These are phyloP conservation scores for Maniola jurtina DNA, from an alignment of 1,140 invertebrate genomes.

Conservation along the genomic window DNA sequence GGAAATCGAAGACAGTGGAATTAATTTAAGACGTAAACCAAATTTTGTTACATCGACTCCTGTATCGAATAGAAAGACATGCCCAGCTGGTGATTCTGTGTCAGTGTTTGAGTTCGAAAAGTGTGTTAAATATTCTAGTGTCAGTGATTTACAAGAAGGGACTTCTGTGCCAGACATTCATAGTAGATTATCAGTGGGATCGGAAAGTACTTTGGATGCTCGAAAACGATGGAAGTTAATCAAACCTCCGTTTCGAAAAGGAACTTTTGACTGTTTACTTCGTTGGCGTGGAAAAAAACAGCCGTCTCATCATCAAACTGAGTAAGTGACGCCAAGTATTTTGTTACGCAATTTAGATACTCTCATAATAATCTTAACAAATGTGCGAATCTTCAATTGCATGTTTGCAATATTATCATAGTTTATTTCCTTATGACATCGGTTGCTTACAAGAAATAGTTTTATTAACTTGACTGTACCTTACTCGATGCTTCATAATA, in stretches of 20 bases:
- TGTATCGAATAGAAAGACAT: conserved; percentile 60
- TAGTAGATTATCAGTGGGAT: conserved; percentile 44
- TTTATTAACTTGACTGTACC: too few relatives aligned
- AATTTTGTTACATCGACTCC: conserved; percentile 67
- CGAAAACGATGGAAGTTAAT: conserved; percentile 59
- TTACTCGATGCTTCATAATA: too few relatives aligned
- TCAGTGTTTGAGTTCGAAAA: conserved; percentile 58
- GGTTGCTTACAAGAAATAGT: too few relatives aligned
- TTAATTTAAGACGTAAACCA: conserved; percentile 45
- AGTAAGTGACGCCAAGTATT: conserved; percentile 37
- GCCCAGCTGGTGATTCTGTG: conserved; percentile 50
- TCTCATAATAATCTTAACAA: too few relatives aligned
- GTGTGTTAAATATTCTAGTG: conserved; percentile 52
- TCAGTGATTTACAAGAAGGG: conserved; percentile 60
- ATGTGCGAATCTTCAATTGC: too few relatives aligned
- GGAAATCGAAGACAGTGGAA: conserved; percentile 56
- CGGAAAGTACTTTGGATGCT: conserved; percentile 51
- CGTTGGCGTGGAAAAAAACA: conserved; percentile 65
- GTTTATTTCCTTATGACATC: too few relatives aligned
- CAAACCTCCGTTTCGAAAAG: conserved; percentile 64
- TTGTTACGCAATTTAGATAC: not conserved
- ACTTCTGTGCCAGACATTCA: conserved; percentile 65
- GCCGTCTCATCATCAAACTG: conserved; percentile 34
- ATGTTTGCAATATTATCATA: too few relatives aligned
- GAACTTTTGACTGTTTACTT: conserved; percentile 64